Evolutionary conservation across 2,113 vertebrate genomes (phyloP).

Genomic region (Archocentrus centrarchus): DNA sequence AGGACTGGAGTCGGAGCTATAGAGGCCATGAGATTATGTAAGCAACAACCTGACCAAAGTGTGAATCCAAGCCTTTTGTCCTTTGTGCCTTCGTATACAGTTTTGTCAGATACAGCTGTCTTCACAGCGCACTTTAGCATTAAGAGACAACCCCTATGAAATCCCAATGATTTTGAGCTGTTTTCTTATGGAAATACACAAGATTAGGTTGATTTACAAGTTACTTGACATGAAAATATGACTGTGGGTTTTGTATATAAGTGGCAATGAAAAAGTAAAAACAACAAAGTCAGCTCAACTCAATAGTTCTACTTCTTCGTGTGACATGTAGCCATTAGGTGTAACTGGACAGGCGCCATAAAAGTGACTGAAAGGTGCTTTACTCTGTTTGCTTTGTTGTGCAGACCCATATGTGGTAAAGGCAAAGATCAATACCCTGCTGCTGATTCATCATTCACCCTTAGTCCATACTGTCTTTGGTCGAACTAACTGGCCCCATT

Average conservation of each 20-base stretch:
- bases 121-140: not conserved
- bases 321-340: slow-evolving; percentile 54
- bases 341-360: slow-evolving; percentile 61
- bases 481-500: slow-evolving; percentile 74
- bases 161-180: not conserved
- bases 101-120: not conserved
- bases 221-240: slow-evolving; percentile 18
- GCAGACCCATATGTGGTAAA: slow-evolving; percentile 59
- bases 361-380: slow-evolving; percentile 72
- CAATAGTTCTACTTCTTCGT: slow-evolving; percentile 42
- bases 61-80: not conserved
- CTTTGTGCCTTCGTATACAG: not conserved
- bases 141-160: not conserved
- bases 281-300: slow-evolving; percentile 28
- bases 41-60: not conserved
- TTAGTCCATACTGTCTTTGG: slow-evolving; percentile 53
- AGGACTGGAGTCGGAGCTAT: not conserved
- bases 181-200: not conserved
- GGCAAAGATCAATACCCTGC: slow-evolving; percentile 65
- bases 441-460: slow-evolving; percentile 70
- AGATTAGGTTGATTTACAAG: not conserved
- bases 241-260: slow-evolving; percentile 5
- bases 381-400: slow-evolving; percentile 59
- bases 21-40: not conserved
- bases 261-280: slow-evolving; percentile 22